Evolutionary conservation across 2,888 invertebrate genomes (phyloP).

Genomic region (Acleris literana): DNA sequence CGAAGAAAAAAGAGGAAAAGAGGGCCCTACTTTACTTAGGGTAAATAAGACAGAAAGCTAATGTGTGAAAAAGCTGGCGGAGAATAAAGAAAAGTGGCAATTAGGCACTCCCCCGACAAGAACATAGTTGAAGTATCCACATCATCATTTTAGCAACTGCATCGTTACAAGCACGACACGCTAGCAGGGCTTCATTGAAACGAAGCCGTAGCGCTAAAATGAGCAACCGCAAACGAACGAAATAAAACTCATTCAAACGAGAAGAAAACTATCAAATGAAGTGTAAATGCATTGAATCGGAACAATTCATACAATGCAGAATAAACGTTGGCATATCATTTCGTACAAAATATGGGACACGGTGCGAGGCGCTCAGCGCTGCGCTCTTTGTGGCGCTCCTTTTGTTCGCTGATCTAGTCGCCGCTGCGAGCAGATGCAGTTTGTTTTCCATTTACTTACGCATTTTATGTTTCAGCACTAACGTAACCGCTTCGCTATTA

Average conservation of each 20-base stretch:
- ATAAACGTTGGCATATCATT: conserved; percentile 74
- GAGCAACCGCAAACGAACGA: conserved; percentile 16
- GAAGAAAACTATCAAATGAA: conserved; percentile 33
- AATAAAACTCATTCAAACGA: conserved; percentile 15
- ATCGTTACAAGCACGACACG: too few species aligned
- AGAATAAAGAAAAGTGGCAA: too few species aligned
- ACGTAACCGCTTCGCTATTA: conserved; percentile 12
- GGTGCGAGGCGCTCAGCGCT: conserved; percentile 70
- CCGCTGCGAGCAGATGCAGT: conserved; percentile 47
- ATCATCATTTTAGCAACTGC: too few species aligned
- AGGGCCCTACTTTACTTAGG: too few species aligned
- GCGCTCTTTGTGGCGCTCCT: conserved; percentile 76
- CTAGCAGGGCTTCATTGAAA: background rate
- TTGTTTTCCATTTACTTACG: conserved; percentile 38
- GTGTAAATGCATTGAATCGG: conserved; percentile 39
- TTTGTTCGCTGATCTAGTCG: conserved; percentile 74
- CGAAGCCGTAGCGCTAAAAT: background rate
- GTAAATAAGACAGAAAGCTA: too few species aligned
- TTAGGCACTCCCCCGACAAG: too few species aligned
- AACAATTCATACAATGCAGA: conserved; percentile 57
- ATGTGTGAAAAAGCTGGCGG: too few species aligned
- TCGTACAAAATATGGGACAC: conserved; percentile 79
- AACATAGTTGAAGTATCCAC: too few species aligned
- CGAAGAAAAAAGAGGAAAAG: too few species aligned
- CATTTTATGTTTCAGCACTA: conserved; percentile 18